Conservation (phyloP, 2,797 vertebrate genomes). For the Pitangus sulphuratus region DNA sequence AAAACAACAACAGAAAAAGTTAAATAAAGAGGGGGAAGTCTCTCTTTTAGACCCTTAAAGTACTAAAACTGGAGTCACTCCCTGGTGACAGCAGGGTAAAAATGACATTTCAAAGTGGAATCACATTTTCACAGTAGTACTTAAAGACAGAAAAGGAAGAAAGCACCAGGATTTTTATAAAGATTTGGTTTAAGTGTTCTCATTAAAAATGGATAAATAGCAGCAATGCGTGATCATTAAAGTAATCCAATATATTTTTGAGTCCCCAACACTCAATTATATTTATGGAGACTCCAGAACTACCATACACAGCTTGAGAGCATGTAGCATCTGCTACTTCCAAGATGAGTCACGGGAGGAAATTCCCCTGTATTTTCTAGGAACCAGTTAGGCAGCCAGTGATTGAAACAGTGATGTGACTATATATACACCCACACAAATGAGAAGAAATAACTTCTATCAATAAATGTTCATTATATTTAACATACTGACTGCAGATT, state of each 20-base stretch:
- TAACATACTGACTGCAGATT: neutral
- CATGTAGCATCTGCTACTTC: conserved; percentile 48
- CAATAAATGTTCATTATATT: neutral
- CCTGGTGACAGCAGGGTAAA: neutral
- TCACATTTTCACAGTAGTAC: neutral
- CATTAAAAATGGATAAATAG: neutral
- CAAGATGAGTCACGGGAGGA: conserved; percentile 40
- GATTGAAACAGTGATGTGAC: neutral
- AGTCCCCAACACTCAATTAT: neutral
- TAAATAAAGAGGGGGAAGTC: neutral
- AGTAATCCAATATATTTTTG: neutral
- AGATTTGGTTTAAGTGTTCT: neutral
- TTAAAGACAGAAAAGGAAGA: neutral
- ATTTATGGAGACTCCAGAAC: conserved; percentile 32
- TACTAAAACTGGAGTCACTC: neutral
- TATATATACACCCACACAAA: neutral
- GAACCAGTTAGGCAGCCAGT: neutral
- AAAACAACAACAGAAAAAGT: neutral
- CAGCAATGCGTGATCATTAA: neutral
- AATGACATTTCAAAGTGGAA: conserved; percentile 44
- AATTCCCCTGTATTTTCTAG: conserved; percentile 53
- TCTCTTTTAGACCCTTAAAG: neutral
- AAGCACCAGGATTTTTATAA: neutral
- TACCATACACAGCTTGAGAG: conserved; percentile 17
- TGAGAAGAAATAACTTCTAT: neutral